A percentile compares a stretch with the other conserved stretches of the same genome.
phyloP scores from a whole-genome alignment of 2,797 vertebrate genomes.

The Chiloscyllium punctatum region DNA sequence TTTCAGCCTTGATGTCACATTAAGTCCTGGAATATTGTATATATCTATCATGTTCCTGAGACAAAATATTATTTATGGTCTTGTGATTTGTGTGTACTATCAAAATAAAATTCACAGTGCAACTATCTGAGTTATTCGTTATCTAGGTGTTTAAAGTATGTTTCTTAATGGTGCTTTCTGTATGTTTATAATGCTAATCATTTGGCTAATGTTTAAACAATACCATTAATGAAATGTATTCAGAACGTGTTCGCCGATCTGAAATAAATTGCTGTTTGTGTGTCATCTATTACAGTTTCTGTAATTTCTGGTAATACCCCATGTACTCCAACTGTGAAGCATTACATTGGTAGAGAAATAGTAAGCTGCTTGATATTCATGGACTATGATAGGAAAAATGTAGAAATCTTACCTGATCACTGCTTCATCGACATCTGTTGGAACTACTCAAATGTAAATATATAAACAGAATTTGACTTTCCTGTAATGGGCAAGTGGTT shows the following conservation, averaged over 20 bases:
- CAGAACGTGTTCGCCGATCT: neutral
- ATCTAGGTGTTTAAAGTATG: neutral
- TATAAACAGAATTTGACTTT: neutral
- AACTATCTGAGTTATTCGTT: neutral
- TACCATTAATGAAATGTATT: conserved; percentile 22
- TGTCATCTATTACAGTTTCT: neutral
- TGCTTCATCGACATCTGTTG: neutral
- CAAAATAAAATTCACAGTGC: neutral
- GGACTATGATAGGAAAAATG: neutral
- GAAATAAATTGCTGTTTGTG: neutral
- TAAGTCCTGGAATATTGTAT: neutral
- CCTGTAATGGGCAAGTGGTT: neutral
- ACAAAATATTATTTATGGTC: neutral
- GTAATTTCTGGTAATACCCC: neutral
- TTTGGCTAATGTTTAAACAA: conserved; percentile 27
- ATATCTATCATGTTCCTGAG: neutral
- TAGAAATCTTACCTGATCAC: neutral
- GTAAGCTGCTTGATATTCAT: neutral
- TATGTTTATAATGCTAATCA: too few relatives aligned
- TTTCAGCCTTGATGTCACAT: neutral
- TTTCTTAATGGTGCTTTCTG: neutral
- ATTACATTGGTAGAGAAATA: neutral
- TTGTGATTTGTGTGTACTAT: neutral
- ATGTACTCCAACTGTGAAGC: neutral
- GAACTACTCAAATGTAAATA: neutral